Base-by-base conservation (phyloP, 2,888 invertebrate genomes). In the Hypena proboscidalis region DNA sequence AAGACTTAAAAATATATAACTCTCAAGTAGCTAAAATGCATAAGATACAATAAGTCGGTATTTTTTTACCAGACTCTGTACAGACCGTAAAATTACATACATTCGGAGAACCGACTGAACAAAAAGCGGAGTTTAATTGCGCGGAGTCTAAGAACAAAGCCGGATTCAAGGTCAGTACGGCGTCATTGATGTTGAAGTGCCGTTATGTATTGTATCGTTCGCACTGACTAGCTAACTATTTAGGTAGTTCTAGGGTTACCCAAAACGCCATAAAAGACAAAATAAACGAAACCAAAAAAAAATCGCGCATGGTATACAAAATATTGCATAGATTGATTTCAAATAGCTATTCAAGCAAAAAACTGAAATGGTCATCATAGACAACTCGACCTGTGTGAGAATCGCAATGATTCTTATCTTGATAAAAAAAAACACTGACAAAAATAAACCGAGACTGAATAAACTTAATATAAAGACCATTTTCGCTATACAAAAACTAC, bases 181-280 rank as follows among this genome's bases (percentile, higher is more conserved):
- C 31, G 36, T 37, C 17, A 50, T 23, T 43, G 44, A 40, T 38
- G 27, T 23, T 43, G 40, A 40, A 25, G 51, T 43, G 19, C 61
- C 61, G 61, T 57, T 64, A 60, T 36, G 36, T 41, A 44, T 64
- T 59, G 51, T 48, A 4, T 37, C 26, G 23, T 38, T 57, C 48
- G 40, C 58, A 57, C 36, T 53, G 31, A 19, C 21, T 21, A 3
- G 29, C 42, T 36, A 46, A 53, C 48, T 35, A 62, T 58, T 59
- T 43, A 45, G 36, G 43, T 50, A 53, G 20, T 37, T 11, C 7
- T 15, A 22, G 21, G 30, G 30, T 29, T 29, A 30, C 21, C 14
- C 14, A 10, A 30, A 5, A 1, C 4, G 10, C 2, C 1, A 23
- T 3, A 8, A 3, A 10, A 23, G 10, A 10, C 6, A 15, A n/a